Evolutionary conservation across 2,888 invertebrate species (phyloP), one percentile per base, ranked within the genome.

Genomic region (Nephrotoma guestfalica): DNA sequence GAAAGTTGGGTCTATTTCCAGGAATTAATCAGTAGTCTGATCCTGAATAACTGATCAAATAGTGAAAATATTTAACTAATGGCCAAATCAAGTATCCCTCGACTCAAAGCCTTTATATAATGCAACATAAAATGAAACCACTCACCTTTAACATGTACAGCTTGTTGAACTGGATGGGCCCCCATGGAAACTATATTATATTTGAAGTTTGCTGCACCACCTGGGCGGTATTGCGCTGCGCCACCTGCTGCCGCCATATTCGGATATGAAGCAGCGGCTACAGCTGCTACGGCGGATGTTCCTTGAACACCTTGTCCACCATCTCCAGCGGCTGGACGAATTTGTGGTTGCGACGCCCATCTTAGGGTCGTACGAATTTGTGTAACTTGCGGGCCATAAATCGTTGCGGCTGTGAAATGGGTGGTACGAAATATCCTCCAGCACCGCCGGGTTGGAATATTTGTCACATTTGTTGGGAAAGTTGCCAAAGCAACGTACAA

Each of bases 401-500:
- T 87, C 98, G 94, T 90, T 97, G 97, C 11, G 96, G 95, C 88
- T 97, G 97, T 6, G 96, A 95, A 90, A 98, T 94, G n/a, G 98
- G 97, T 51, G 98, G 98, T 87, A 99, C 96, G 90, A 97, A 98
- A 92, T 97, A 99, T 47, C 96, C 96, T 87, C 96, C 95, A 43
- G 96, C 94, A 87, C 95, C 94, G 88, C 96, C 95, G 2, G 97
- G 96, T 90, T 96, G 97, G 93, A 97, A 98, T 90, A 97, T 96
- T 91, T 96, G 96, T 87, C 97, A 96, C 94, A 97, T 95, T 90
- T 97, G 97, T 90, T 97, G 97, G 99, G 99, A 83, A n/a, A n/a
- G n/a, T n/a, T n/a, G 99, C 99, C 89, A 99, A 93, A 47, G 99
- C 99, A 86, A 99, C 99, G 92, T 99, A 99, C 88, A 99, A 92